Evolutionary conservation across 2,888 invertebrate species (phyloP), one percentile per base, ranked within the genome.

Genomic region (Leucoptera coffeella): DNA sequence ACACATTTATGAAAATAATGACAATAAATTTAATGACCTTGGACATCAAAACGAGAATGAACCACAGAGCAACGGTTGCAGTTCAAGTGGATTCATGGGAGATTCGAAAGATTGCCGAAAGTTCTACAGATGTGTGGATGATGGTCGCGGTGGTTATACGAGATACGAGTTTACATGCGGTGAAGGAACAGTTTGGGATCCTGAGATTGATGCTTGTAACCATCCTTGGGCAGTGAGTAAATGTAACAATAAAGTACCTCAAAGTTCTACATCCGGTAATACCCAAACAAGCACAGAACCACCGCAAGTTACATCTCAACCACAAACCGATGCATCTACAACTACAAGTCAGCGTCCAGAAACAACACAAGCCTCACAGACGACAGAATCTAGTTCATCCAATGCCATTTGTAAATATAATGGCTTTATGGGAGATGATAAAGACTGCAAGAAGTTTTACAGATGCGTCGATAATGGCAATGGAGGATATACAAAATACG

Each of bases 361-460:
- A 7, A 7, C 17, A 17, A 17, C 17, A 7, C n/a, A n/a, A n/a
- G n/a, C n/a, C n/a, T n/a, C n/a, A n/a, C n/a, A n/a, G n/a, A n/a
- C n/a, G n/a, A n/a, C n/a, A n/a, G n/a, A n/a, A n/a, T n/a, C n/a
- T n/a, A n/a, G n/a, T n/a, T n/a, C n/a, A n/a, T n/a, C n/a, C n/a
- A n/a, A n/a, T n/a, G n/a, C n/a, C n/a, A n/a, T n/a, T n/a, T 40
- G 40, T 29, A 21, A 31, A 28, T 45, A 52, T 36, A 80, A 78
- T 48, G 85, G 85, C 27, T 88, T 84, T 48, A 74, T 80, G 41
- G 76, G 78, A 9, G 78, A 87, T 50, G 61, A 73, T 20, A 57
- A 58, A 23, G 74, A 86, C 42, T 88, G 87, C 43, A 77, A 71
- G 31, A 83, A 80, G 46, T 88, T 87, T 57, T 85, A 84, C 45